Evolutionary conservation across 2,797 vertebrate species (phyloP).

Genomic region (Falco columbarius): DNA sequence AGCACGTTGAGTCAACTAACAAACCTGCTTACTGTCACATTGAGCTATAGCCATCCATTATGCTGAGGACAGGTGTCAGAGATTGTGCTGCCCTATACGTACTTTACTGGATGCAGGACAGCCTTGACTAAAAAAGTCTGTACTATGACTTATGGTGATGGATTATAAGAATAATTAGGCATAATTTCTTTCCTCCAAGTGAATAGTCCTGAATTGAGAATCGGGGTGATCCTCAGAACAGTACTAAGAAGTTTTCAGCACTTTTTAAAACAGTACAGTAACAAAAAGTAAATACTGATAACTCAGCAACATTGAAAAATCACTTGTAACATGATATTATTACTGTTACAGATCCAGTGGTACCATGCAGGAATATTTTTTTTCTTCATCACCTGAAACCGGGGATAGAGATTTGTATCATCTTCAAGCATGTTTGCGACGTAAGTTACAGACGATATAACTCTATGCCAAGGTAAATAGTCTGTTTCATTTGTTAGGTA

Average conservation of each 20-base stretch:
- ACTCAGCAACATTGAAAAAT: neutral
- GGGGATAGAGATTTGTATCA: conserved; percentile 78
- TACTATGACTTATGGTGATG: neutral
- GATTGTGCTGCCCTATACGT: neutral
- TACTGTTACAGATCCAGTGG: neutral
- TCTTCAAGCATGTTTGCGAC: conserved; percentile 87
- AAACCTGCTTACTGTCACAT: neutral
- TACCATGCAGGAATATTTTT: neutral
- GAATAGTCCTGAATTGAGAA: neutral
- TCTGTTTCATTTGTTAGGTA: conserved; percentile 85
- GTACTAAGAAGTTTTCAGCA: neutral
- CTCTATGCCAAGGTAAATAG: conserved; percentile 89
- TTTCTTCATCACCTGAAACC: conserved; percentile 84
- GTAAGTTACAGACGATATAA: conserved; percentile 84
- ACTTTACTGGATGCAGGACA: neutral
- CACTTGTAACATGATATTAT: neutral
- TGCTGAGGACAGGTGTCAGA: neutral
- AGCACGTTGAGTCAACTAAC: neutral
- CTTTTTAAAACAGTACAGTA: neutral
- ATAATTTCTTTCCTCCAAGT: neutral
- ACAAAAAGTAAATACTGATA: neutral
- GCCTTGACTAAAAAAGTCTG: neutral
- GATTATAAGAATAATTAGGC: neutral
- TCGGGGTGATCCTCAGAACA: neutral
- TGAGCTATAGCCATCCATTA: neutral